Percentiles rank a stretch among this genome's conserved stretches.
These are phyloP conservation scores for Diprion similis DNA, from an alignment of 1,140 invertebrate species.

Conservation along the genomic window DNA sequence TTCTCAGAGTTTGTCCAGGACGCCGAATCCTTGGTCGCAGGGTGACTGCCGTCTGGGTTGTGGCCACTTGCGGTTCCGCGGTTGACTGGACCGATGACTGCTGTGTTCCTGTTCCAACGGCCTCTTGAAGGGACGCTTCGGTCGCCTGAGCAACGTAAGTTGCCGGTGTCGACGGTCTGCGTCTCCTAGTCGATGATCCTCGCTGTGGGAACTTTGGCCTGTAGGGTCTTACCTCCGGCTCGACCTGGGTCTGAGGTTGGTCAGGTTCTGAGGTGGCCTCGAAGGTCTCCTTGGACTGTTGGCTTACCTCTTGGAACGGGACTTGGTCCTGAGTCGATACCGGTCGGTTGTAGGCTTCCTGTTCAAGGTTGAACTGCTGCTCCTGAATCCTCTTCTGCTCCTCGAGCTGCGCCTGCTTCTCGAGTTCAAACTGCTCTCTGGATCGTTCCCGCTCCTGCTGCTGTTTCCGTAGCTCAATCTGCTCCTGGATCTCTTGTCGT, in stretches of 20 bases:
- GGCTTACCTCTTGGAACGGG: constrained; percentile 26
- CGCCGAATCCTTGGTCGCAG: constrained; percentile 33
- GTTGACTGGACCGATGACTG: background rate
- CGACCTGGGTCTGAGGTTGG: constrained; percentile 24
- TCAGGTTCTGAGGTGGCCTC: constrained; percentile 7
- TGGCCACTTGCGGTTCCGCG: constrained; percentile 2
- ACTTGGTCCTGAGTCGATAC: background rate
- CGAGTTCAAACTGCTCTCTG: background rate
- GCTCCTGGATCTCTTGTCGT: constrained; percentile 15
- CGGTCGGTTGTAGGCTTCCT: background rate
- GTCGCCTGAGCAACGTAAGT: constrained; percentile 31
- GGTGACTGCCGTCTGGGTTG: constrained; percentile 1
- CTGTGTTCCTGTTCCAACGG: background rate
- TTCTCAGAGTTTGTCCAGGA: constrained; percentile 31
- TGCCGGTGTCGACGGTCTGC: constrained; percentile 29
- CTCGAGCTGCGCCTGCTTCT: background rate
- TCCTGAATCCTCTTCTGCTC: background rate
- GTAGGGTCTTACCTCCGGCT: constrained; percentile 28
- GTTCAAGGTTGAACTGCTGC: background rate
- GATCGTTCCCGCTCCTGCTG: background rate
- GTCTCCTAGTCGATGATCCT: constrained; percentile 32
- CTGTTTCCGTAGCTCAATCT: background rate
- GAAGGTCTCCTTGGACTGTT: constrained; percentile 24
- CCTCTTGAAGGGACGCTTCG: constrained; percentile 27
- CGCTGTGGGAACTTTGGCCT: constrained; percentile 32